Evolutionary conservation across 2,797 vertebrate species (phyloP), one percentile per base, ranked within the genome.

Genomic region (Eptatretus atami): DNA sequence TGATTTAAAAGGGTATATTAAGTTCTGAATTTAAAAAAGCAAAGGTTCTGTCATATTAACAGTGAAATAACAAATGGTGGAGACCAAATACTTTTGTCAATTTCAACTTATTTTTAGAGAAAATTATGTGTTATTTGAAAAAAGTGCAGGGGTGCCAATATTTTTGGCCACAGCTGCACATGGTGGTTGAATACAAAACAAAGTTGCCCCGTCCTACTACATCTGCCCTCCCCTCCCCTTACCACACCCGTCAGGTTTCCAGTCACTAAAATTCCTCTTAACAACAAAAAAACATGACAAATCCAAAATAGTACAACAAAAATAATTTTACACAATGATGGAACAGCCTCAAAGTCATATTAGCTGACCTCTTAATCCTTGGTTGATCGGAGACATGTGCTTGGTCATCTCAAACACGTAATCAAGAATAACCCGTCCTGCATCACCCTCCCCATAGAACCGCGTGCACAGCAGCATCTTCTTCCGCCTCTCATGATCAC

Each of bases 401-500:
- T 81, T 84, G 64, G 90, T 85, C 12, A 77, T 76, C 75, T 93
- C 83, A 54, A 87, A 76, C n/a, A 98, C 86, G 72, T 86, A 98
- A 74, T 98, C 84, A 75, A 98, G 71, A 71, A 98, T 84, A 65
- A 79, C 83, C 74, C 81, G 84, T 13, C 81, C 78, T 75, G 77
- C 75, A 74, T 96, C 85, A 70, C 76, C 76, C 66, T 77, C 77
- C 25, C 75, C 68, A 14, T 78, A 81, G 66, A 98, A 78, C 75
- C 84, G 88, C 61, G 84, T 86, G 63, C 81, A 76, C 71, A 87
- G 70, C 63, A 98, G 80, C 73, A 93, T 76, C 72, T 92, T 96
- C 73, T 83, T 92, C 68, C 90, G 95, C 71, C 94, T 96, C 74
- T 95, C 93, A 69, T 96, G 92, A 64, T 83, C 92, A 72, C 95